phyloP scores from a whole-genome alignment of 2,797 vertebrate genomes.

The Bufotes viridis region DNA sequence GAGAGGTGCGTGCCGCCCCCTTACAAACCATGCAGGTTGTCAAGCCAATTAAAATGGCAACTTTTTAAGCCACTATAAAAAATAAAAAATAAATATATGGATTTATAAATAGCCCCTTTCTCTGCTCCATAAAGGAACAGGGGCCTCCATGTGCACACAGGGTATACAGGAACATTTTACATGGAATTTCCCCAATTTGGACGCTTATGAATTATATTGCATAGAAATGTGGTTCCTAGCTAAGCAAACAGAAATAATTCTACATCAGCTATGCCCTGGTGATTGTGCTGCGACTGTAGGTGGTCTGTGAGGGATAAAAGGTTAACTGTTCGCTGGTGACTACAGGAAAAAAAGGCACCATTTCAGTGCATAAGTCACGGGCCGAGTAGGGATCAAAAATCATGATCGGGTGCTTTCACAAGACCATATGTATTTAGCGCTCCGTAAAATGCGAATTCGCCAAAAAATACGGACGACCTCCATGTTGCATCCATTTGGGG shows the following conservation, averaged over 20 bases:
- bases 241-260: slow-evolving; percentile 21
- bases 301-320: not conserved
- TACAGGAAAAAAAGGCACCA: not conserved
- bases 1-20: not conserved
- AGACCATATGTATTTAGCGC: too few species aligned
- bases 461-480: too few species aligned
- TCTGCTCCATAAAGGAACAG: slow-evolving; percentile 23
- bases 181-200: slow-evolving; percentile 39
- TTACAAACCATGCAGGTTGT: not conserved
- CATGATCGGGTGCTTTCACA: too few species aligned
- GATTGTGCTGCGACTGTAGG: slow-evolving; percentile 28
- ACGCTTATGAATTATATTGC: slow-evolving; percentile 38
- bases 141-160: not conserved
- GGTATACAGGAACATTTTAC: not conserved
- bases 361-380: not conserved
- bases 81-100: not conserved
- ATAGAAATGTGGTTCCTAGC: slow-evolving; percentile 18
- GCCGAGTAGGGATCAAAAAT: not conserved
- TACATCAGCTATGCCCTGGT: not conserved
- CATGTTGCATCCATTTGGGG: too few species aligned
- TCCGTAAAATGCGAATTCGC: too few species aligned
- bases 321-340: not conserved
- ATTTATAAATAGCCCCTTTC: slow-evolving; percentile 41
- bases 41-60: not conserved
- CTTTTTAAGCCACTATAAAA: not conserved